Conservation (phyloP, 1,140 invertebrate genomes). For the Megalonaias nervosa region DNA sequence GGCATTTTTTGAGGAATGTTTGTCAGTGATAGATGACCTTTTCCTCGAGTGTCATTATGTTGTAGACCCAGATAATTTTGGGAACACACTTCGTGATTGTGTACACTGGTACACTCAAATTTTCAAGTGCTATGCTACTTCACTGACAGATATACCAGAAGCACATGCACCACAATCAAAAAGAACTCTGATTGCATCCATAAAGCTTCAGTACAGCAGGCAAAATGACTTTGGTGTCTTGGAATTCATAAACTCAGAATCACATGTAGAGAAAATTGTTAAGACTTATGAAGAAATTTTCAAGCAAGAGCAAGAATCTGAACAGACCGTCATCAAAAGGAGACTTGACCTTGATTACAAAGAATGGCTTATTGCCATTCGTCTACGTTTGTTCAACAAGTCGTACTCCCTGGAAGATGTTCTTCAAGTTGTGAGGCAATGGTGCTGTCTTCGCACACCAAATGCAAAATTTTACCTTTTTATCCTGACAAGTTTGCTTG, state of each 20-base stretch:
- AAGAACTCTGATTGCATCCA: constrained; percentile 26
- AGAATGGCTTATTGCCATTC: constrained; percentile 37
- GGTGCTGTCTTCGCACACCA: constrained; percentile 23
- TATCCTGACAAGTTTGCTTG: constrained; percentile 33
- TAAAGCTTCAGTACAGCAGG: constrained; percentile 25
- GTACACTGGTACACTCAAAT: constrained; percentile 26
- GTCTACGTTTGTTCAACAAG: constrained; percentile 7
- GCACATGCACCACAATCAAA: constrained; percentile 12
- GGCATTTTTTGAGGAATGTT: constrained; percentile 25
- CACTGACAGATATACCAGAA: constrained; percentile 1
- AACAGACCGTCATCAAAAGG: background rate
- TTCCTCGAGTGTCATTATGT: constrained; percentile 32
- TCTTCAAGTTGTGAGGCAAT: constrained; percentile 13
- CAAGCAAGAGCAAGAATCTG: constrained; percentile 6
- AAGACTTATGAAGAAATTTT: constrained; percentile 40
- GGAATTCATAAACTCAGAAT: constrained; percentile 20
- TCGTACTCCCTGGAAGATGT: constrained; percentile 20
- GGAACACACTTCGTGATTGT: background rate
- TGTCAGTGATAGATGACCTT: constrained; percentile 22
- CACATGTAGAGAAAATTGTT: constrained; percentile 30
- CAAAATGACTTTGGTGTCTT: constrained; percentile 8
- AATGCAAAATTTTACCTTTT: constrained; percentile 36
- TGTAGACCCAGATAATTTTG: constrained; percentile 24
- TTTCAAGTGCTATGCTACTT: constrained; percentile 14
- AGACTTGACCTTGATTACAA: constrained; percentile 26